phyloP scores from a whole-genome alignment of 2,888 invertebrate species.

The Cryptocephalus primarius region DNA sequence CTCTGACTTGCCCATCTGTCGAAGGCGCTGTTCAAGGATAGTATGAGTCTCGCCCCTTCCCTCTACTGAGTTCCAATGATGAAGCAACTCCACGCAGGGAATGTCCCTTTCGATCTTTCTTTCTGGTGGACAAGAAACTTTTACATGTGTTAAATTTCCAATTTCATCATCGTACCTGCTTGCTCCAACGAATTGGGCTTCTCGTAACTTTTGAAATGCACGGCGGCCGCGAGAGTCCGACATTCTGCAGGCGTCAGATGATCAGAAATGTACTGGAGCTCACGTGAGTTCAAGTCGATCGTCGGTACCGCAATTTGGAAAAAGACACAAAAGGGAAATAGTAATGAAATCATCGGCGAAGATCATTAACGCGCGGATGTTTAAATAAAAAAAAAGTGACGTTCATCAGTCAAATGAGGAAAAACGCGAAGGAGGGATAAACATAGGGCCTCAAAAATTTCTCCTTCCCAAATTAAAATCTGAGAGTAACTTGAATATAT shows the following conservation, averaged over 20 bases:
- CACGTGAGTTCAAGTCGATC: constrained; percentile 32
- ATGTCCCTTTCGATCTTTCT: constrained; percentile 40
- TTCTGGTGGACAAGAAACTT: constrained; percentile 20
- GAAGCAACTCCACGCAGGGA: constrained; percentile 44
- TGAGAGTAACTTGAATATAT: no score
- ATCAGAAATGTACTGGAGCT: constrained; percentile 44
- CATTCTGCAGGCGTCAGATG: constrained; percentile 48
- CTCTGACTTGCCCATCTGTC: constrained; percentile 45
- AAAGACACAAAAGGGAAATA: no score
- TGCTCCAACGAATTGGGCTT: constrained; percentile 35
- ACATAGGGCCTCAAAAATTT: no score
- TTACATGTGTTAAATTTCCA: background rate
- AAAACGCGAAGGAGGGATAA: no score
- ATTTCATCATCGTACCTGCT: no score
- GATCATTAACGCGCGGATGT: no score
- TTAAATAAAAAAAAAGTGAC: no score
- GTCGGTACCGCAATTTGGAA: constrained; percentile 11
- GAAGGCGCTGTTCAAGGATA: constrained; percentile 42
- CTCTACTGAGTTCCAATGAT: constrained; percentile 48
- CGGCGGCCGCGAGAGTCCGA: constrained; percentile 43
- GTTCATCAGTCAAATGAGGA: no score
- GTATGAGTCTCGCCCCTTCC: constrained; percentile 48
- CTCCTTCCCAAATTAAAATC: no score
- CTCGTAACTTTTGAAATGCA: constrained; percentile 43
- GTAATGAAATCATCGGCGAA: no score